Evolutionary conservation across 2,888 invertebrate species (phyloP).

Genomic region (Tanypteryx hageni): DNA sequence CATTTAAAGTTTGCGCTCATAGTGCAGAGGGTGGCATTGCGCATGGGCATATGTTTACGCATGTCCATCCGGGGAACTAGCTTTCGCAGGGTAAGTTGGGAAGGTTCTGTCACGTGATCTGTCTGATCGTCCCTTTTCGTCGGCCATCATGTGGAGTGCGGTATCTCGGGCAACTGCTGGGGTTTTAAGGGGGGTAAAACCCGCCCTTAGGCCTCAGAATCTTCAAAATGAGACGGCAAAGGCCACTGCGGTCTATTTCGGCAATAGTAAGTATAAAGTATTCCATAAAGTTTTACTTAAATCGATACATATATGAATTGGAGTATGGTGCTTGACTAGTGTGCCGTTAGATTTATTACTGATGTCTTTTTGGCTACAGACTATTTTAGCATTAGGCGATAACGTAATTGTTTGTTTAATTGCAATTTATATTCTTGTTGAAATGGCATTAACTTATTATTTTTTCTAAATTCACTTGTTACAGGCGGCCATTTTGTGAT

Average conservation of each 20-base stretch:
- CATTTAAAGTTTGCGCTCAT: no score
- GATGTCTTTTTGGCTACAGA: not conserved
- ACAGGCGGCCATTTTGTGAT: constrained; percentile 57
- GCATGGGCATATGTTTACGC: constrained; percentile 42
- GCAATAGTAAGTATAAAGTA: constrained; percentile 76
- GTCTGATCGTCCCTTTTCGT: constrained; percentile 71
- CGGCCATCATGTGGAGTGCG: constrained; percentile 79
- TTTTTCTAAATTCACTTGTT: not conserved
- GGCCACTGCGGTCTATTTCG: constrained; percentile 76
- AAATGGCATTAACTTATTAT: not conserved
- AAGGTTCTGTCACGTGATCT: constrained; percentile 67
- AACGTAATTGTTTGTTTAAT: not conserved
- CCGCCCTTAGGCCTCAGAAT: constrained; percentile 74
- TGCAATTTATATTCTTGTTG: not conserved
- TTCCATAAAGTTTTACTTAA: not conserved
- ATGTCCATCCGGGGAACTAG: not conserved
- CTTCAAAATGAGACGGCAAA: constrained; percentile 77
- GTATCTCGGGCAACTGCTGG: constrained; percentile 78
- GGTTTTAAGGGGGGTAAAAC: constrained; percentile 78
- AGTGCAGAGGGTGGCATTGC: not conserved
- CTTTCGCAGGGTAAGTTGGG: constrained; percentile 18
- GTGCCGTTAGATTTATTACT: not conserved
- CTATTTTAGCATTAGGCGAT: not conserved
- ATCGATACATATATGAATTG: not conserved
- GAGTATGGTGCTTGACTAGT: not conserved